Conservation (phyloP, 2,113 vertebrate species). For the Dipodomys stephensi region DNA sequence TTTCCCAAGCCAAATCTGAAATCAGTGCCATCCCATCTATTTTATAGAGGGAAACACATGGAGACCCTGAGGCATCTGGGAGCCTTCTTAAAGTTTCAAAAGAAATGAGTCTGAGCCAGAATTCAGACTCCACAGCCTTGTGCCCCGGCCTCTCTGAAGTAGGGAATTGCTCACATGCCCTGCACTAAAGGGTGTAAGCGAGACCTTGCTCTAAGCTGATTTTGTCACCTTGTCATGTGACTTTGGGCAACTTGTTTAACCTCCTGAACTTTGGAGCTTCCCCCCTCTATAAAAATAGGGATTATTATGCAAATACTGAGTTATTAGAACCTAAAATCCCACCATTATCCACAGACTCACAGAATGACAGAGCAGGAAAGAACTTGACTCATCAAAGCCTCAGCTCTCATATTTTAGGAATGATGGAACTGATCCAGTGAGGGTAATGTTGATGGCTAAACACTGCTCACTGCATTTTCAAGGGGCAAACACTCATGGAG, state of each 20-base stretch:
- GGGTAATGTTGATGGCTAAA: not conserved
- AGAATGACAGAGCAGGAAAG: constrained; percentile 8
- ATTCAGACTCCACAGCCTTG: not conserved
- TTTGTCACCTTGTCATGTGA: constrained; percentile 1
- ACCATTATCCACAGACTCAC: not conserved
- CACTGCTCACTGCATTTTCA: not conserved
- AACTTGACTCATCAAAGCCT: constrained; percentile 5
- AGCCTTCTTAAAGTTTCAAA: not conserved
- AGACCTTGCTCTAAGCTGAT: not conserved
- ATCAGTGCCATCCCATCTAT: not conserved
- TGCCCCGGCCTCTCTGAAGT: not conserved
- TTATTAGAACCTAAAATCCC: constrained; percentile 33
- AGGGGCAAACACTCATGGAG: not conserved
- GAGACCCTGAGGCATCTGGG: not conserved
- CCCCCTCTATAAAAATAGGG: constrained; percentile 21
- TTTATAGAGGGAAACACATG: not conserved
- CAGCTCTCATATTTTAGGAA: not conserved
- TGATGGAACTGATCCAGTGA: not conserved
- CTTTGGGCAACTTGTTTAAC: not conserved
- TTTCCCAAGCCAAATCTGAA: constrained; percentile 33
- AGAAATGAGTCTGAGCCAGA: not conserved
- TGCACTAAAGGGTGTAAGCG: not conserved
- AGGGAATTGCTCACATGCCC: not conserved
- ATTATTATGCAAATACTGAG: not conserved
- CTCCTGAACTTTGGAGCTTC: constrained; percentile 15